phyloP scores from a whole-genome alignment of 35 echinoderm and acorn worm species.

The Acanthaster planci region DNA sequence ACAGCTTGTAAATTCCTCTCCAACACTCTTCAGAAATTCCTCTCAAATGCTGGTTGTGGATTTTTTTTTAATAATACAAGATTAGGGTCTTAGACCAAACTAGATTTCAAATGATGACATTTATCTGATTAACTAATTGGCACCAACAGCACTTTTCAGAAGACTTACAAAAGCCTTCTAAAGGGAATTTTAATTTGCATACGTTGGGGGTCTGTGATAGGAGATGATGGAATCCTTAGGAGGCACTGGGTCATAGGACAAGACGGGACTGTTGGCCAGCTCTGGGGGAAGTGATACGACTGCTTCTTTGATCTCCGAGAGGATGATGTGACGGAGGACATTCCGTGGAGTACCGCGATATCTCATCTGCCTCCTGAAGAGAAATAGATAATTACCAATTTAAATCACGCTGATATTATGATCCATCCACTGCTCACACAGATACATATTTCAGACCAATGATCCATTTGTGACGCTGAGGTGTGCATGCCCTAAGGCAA shows the following conservation, averaged over 20 bases:
- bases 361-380: conserved; percentile 60
- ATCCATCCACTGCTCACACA: too few species aligned
- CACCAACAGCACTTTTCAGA: too few species aligned
- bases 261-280: conserved; percentile 72
- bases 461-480: too few species aligned
- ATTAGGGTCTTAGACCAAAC: neutral
- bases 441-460: too few species aligned
- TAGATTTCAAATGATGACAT: neutral
- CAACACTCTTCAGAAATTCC: too few species aligned
- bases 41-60: too few species aligned
- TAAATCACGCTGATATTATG: too few species aligned
- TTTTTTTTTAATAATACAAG: neutral
- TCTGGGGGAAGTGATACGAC: conserved; percentile 70
- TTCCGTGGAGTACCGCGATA: conserved; percentile 90
- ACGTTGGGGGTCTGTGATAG: conserved; percentile 82
- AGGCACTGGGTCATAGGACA: conserved; percentile 92
- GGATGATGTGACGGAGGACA: conserved; percentile 86
- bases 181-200: neutral
- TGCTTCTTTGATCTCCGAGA: conserved; percentile 84
- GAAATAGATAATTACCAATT: neutral
- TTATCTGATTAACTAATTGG: too few species aligned
- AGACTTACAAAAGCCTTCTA: neutral
- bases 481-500: too few species aligned
- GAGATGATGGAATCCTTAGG: conserved; percentile 80
- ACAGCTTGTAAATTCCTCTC: too few species aligned